phyloP scores from a whole-genome alignment of 2,888 invertebrate genomes.

The Mythimna pallens region DNA sequence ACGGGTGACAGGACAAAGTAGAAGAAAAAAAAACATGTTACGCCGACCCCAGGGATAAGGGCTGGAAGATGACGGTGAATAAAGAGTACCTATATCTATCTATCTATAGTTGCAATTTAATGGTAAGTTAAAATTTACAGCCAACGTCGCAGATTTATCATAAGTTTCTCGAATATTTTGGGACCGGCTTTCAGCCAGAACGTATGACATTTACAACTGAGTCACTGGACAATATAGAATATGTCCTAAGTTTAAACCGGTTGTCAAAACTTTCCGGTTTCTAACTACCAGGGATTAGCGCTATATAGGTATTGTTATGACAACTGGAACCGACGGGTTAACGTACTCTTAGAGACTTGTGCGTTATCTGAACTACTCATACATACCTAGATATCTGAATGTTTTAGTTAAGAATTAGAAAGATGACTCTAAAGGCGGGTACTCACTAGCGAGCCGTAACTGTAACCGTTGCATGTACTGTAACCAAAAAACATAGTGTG shows the following conservation, averaged over 20 bases:
- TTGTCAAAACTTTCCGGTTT: conserved; percentile 24
- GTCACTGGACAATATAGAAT: conserved; percentile 10
- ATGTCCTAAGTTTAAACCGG: conserved; percentile 27
- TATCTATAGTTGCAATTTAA: no score
- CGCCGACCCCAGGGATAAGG: no score
- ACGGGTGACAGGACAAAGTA: no score
- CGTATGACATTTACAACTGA: conserved; percentile 4
- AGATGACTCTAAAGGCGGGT: no score
- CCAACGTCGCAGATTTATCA: background rate
- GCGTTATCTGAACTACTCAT: background rate
- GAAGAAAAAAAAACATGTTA: no score
- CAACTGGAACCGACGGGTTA: conserved; percentile 12
- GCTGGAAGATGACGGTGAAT: no score
- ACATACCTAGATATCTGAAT: background rate
- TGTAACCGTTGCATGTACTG: no score
- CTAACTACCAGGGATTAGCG: conserved; percentile 9
- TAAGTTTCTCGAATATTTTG: conserved; percentile 2
- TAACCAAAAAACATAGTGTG: no score
- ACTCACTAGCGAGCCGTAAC: no score
- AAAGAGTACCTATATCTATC: no score
- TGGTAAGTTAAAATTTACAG: background rate
- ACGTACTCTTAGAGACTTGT: background rate
- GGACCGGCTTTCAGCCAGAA: background rate
- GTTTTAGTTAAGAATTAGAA: no score
- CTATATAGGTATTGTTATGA: conserved; percentile 20